phyloP scores from a whole-genome alignment of 1,140 invertebrate species.

The Scaptomyza pallida region DNA sequence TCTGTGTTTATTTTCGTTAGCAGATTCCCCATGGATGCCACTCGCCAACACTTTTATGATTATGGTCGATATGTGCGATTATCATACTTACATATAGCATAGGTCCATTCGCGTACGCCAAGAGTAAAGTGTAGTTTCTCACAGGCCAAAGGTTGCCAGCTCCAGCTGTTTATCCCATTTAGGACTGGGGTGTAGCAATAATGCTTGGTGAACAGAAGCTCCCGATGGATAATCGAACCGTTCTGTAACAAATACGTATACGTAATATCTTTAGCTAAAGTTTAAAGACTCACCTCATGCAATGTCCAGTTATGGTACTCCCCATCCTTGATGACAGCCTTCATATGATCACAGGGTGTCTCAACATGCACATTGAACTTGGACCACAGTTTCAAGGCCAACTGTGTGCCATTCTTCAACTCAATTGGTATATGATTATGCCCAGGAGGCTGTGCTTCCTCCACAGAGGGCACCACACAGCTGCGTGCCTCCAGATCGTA shows the following conservation, averaged over 20 bases:
- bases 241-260: conserved; percentile 40
- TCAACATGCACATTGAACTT: conserved; percentile 60
- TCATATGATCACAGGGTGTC: conserved; percentile 71
- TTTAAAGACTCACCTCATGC: conserved; percentile 47
- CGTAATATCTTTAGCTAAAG: too few relatives aligned
- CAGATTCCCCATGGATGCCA: conserved; percentile 1
- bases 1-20: conserved; percentile 44
- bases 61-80: not conserved
- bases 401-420: conserved; percentile 38
- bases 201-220: conserved; percentile 65
- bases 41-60: conserved; percentile 13
- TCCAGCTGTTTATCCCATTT: conserved; percentile 43
- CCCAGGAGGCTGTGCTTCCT: conserved; percentile 1
- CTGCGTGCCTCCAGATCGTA: conserved; percentile 51
- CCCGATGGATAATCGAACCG: conserved; percentile 60
- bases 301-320: conserved; percentile 64
- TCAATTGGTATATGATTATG: conserved; percentile 50
- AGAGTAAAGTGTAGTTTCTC: conserved; percentile 67
- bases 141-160: conserved; percentile 72
- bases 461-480: conserved; percentile 13
- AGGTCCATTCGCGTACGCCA: conserved; percentile 75
- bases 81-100: conserved; percentile 72
- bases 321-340: conserved; percentile 36
- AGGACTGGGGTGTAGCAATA: conserved; percentile 65
- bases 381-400: conserved; percentile 18